phyloP scores from a whole-genome alignment of 2,797 vertebrate species.

The Arremon brunneinucha region DNA sequence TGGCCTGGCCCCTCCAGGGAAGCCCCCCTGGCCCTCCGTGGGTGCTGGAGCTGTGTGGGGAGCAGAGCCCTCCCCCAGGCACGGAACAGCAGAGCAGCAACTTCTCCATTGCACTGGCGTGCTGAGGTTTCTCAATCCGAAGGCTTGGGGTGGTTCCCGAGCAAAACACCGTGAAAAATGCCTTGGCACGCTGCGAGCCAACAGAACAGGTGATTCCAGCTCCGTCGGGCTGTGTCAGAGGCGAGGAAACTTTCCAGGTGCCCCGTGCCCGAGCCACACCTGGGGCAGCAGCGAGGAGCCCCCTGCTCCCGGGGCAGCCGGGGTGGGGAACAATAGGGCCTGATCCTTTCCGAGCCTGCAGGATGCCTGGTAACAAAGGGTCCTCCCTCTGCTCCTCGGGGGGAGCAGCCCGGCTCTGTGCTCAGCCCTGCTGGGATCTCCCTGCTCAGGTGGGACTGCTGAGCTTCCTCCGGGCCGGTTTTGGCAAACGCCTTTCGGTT shows the following conservation, averaged over 20 bases:
- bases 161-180: conserved; percentile 43
- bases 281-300: not conserved
- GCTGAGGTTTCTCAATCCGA: conserved; percentile 34
- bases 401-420: rapidly evolving
- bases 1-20: not conserved
- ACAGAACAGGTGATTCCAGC: conserved; percentile 65
- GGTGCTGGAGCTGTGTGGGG: not conserved
- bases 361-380: conserved; percentile 17
- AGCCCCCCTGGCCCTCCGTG: not conserved
- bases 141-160: conserved; percentile 53
- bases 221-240: conserved; percentile 24
- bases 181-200: conserved; percentile 30
- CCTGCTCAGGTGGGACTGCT: not conserved
- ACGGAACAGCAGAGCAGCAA: not conserved
- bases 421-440: not conserved
- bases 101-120: not conserved
- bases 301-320: not conserved
- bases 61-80: not conserved
- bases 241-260: not conserved
- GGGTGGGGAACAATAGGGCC: not conserved
- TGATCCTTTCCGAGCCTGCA: not conserved
- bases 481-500: not conserved
- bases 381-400: not conserved
- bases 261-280: not conserved
- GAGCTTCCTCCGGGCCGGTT: not conserved